Evolutionary conservation across 2,797 vertebrate species (phyloP).

Genomic region (Streptopelia turtur): DNA sequence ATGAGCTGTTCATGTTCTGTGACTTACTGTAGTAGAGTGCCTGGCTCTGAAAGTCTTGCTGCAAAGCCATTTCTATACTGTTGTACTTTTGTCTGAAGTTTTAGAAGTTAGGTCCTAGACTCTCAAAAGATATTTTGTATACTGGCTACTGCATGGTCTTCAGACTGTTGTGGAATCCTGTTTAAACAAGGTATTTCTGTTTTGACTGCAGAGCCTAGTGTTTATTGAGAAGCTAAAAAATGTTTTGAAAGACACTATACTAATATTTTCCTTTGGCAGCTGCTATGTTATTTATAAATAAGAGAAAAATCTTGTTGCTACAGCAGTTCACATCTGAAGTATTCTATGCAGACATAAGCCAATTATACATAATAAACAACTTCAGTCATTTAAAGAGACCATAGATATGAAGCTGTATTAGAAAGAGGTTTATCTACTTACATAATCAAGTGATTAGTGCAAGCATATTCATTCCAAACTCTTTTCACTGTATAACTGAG

Average conservation of each 20-base stretch:
- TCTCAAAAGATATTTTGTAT: neutral
- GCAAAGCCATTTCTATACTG: neutral
- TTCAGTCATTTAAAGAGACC: constrained; percentile 26
- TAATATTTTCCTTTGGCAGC: neutral
- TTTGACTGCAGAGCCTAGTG: neutral
- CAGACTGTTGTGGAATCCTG: neutral
- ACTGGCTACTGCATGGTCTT: neutral
- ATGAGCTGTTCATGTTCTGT: neutral
- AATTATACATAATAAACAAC: constrained; percentile 48
- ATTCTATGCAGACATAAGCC: constrained; percentile 34
- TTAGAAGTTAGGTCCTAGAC: neutral
- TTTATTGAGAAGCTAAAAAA: neutral
- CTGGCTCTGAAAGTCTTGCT: neutral
- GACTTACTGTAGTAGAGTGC: neutral
- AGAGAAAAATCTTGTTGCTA: constrained; percentile 18
- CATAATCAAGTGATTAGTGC: constrained; percentile 18
- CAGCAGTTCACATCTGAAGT: constrained; percentile 22
- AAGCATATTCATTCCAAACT: neutral
- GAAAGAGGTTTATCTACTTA: constrained; percentile 48
- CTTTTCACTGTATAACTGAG: neutral
- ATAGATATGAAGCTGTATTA: neutral
- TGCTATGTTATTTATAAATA: neutral
- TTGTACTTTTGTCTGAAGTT: neutral
- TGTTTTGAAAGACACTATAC: neutral
- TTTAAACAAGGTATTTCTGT: neutral